Base-by-base conservation (phyloP, 2,797 vertebrate genomes). In the Poeciliopsis gracilis region DNA sequence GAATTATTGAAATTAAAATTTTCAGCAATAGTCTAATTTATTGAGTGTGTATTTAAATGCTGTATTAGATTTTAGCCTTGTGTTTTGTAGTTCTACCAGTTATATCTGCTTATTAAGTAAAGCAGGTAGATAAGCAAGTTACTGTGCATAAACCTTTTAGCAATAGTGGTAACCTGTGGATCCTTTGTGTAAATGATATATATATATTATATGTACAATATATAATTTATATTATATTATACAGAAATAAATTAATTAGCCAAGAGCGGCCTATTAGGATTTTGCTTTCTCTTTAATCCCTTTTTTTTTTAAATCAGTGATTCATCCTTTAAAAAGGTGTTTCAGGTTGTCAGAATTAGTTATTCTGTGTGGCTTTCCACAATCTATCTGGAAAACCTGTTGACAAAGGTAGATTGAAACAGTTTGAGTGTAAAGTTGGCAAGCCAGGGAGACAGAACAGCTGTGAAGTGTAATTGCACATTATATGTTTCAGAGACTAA, bases 351-450 rank as follows among this genome's bases (percentile, higher is more conserved):
- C 46, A 63, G 33, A 10, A 23, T 72, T 25, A 76, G 4, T 36
- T 41, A 76, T 66, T 73, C 5, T 4, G n/a, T 5, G 16, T 15
- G 77, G 36, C 12, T 16, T 9, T 41, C 12, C 38, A 2, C 74
- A 47, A 47, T 76, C 45, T 77, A 43, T 70, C 20, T 61, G 10
- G 45, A 41, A 47, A 85, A 86, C 81, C 33, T 78, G 57, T 70
- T 75, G 43, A 82, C 0, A 6, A 78, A 72, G 3, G 53, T 78
- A 53, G 59, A 20, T 77, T 47, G 33, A 85, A 82, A 80, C 73
- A 43, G 76, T 86, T 84, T 82, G 36, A 49, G 63, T 61, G 51
- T 71, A 38, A 13, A 55, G 36, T 72, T 47, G 70, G 38, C 49
- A 63, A 71, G 20, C 70, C 70, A 33, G 25, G 25, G 49, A 81